Evolutionary conservation across 1,140 invertebrate species (phyloP).

Genomic region (Apis laboriosa): DNA sequence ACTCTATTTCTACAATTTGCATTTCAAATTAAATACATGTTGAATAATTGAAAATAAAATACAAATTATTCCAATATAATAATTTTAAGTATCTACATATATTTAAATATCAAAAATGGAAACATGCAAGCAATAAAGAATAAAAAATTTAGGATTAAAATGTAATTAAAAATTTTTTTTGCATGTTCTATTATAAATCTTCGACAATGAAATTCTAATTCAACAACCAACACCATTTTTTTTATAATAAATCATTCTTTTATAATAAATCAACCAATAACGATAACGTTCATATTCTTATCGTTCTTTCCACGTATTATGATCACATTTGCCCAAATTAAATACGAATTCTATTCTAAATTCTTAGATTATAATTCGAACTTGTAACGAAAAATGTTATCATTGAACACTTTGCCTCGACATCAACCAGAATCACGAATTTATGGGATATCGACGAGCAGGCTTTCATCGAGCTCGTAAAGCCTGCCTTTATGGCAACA

Average conservation of each 20-base stretch:
- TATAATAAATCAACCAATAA: too few relatives aligned
- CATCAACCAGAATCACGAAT: constrained; percentile 12
- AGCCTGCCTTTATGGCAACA: constrained; percentile 30
- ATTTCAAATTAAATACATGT: too few relatives aligned
- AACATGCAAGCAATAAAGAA: too few relatives aligned
- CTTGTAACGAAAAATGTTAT: constrained; percentile 2
- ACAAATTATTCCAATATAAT: too few relatives aligned
- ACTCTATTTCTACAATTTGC: too few relatives aligned
- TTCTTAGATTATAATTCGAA: constrained; percentile 16
- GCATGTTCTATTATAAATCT: too few relatives aligned
- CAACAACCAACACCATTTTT: not conserved
- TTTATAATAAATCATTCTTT: not conserved
- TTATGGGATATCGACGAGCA: constrained; percentile 38
- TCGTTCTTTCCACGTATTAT: not conserved
- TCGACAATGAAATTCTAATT: too few relatives aligned
- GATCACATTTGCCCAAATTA: not conserved
- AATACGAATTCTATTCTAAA: not conserved
- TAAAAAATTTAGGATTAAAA: too few relatives aligned
- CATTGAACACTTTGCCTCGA: constrained; percentile 26
- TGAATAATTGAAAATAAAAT: too few relatives aligned
- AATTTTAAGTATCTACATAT: too few relatives aligned
- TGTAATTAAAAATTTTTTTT: too few relatives aligned
- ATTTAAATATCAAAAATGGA: too few relatives aligned
- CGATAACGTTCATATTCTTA: not conserved
- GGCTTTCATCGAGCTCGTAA: constrained; percentile 45